Base-by-base conservation (phyloP, 1,140 invertebrate species). In the Drosophila simulans region DNA sequence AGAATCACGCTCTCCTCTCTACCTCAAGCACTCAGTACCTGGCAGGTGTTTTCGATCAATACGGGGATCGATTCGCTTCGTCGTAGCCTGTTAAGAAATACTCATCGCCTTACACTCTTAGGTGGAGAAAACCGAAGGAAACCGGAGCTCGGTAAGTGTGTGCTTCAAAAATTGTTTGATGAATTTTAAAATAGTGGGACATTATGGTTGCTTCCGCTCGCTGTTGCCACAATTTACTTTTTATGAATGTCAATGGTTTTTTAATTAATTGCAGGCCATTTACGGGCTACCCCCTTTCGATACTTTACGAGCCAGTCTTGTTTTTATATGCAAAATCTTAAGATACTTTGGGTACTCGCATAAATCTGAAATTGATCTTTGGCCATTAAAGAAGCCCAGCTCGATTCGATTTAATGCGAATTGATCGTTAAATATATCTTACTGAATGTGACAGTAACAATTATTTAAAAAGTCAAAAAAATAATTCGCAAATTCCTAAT, bases 181-280 rank as follows among this genome's bases (percentile, higher is more conserved):
- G 79, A 76, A 84, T 77, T 89, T 77, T 77, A 77, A 89, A 89
- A 89, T 89, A 68, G 64, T 69, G 52, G 57, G 77, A 73, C 83
- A 83, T 81, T 81, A 81, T 80, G 54, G 80, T 69, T 64, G 75
- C 57, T 84, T 75, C 64, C 65, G 64, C 69, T 85, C 43, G 56
- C 77, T 89, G 85, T 89, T 90, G 84, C 84, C 84, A 78, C 85
- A 89, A 89, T 89, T 89, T 89, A 89, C 80, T 89, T 75, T 89
- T 89, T 89, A 89, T 89, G 84, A 89, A 89, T 89, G 84, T 89
- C 84, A 89, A 89, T 89, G 80, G 84, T 43, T 89, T 89, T 89
- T 89, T 89, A 89, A 89, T 89, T 89, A 89, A 89, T 89, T 89
- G 73, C 77, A 63, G 68, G 69, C 69, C 79, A 80, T 89, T 89